Conservation (phyloP, 2,113 vertebrate genomes). For the Hepsetus odoe region DNA sequence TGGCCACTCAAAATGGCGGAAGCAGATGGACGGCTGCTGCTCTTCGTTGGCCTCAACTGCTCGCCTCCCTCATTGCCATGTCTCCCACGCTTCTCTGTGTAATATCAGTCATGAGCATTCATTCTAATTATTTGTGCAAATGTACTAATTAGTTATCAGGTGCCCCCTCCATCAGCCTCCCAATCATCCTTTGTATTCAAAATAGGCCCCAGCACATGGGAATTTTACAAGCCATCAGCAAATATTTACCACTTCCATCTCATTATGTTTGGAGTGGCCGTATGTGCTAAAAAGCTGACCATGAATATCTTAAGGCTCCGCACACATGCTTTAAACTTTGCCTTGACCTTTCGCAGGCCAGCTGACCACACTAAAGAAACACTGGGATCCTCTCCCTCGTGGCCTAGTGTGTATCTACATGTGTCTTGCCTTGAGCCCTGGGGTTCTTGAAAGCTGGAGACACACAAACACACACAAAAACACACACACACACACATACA, state of each 20-base stretch:
- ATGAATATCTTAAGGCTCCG: constrained; percentile 81
- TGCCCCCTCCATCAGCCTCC: constrained; percentile 73
- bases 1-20: constrained; percentile 47
- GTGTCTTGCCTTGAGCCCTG: constrained; percentile 35
- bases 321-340: constrained; percentile 75
- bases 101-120: constrained; percentile 81
- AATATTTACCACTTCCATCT: constrained; percentile 84
- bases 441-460: constrained; percentile 18
- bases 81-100: constrained; percentile 75
- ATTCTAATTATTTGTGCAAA: constrained; percentile 84
- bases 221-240: constrained; percentile 80
- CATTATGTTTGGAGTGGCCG: constrained; percentile 71
- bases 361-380: constrained; percentile 49
- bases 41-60: constrained; percentile 42
- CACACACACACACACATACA: constrained; percentile 30
- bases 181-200: constrained; percentile 81
- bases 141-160: constrained; percentile 83
- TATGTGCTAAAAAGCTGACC: constrained; percentile 78
- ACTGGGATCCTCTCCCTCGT: constrained; percentile 45
- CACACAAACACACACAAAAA: constrained; percentile 39
- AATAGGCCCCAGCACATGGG: constrained; percentile 76
- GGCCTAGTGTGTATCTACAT: constrained; percentile 46
- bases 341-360: constrained; percentile 72
- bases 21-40: constrained; percentile 42
- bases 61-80: constrained; percentile 69